Conservation (phyloP, 2,888 invertebrate species). For the Drepana falcataria region DNA sequence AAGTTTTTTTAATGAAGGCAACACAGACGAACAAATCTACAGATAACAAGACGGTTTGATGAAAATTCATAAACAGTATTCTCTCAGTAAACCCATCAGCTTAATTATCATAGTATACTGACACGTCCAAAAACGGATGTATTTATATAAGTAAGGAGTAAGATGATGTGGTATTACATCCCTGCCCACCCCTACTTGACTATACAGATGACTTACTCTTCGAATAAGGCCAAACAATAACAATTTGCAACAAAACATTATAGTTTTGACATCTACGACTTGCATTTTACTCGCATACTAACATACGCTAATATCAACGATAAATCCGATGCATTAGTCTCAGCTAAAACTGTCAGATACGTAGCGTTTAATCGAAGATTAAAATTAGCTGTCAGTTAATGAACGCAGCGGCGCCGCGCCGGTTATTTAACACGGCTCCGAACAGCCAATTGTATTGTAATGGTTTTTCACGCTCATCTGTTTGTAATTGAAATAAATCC, state of each 20-base stretch:
- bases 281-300: neutral
- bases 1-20: no score
- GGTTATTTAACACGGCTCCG: slow-evolving; percentile 54
- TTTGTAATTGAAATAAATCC: slow-evolving; percentile 68
- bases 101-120: no score
- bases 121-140: no score
- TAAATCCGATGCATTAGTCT: slow-evolving; percentile 48
- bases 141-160: no score
- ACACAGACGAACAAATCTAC: no score
- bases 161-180: no score
- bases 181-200: no score
- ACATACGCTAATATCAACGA: slow-evolving; percentile 3
- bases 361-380: slow-evolving; percentile 68
- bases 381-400: slow-evolving; percentile 70
- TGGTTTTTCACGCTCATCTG: slow-evolving; percentile 75
- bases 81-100: no score
- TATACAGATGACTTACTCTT: no score
- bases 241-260: neutral
- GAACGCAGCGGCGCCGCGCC: slow-evolving; percentile 36
- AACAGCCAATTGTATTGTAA: slow-evolving; percentile 63
- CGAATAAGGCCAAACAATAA: no score
- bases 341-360: slow-evolving; percentile 46
- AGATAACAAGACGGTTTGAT: no score
- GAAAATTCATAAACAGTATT: no score
- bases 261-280: neutral